Evolutionary conservation across 1,140 invertebrate species (phyloP), one percentile per base, ranked within the genome.

Genomic region (Drosophila bocki): DNA sequence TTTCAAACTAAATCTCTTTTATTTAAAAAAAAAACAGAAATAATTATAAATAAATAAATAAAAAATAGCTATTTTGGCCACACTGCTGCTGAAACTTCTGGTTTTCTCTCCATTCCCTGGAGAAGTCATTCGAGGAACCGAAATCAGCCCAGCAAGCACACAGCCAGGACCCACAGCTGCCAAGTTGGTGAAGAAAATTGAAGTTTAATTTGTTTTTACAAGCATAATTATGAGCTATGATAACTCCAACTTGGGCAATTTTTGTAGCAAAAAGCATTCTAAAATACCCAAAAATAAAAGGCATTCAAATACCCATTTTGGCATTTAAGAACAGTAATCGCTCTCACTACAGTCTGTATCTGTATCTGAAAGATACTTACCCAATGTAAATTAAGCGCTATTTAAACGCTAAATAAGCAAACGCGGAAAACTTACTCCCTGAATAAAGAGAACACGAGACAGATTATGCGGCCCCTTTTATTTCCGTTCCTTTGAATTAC

Each of bases 151-250:
- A 53, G 57, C 47, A 67, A 50, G 56, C 47, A 71, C 58, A 63
- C 62, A 69, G 22, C 22, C 35, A 47, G 51, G 19, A 39, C 57
- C 29, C 7, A 45, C 12, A 22, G 51, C 17, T 22, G n/a, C 17
- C 60, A 44, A 77, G 53, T 53, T 26, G 68, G 19, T 42, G 26
- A 54, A 42, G 42, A 60, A 85, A 90, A 85, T 90, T 71, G 74
- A 72, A 88, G 81, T 85, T 88, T 85, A 84, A 88, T 88, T 90
- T 85, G 62, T 85, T 88, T 87, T 90, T 75, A 85, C 82, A 90
- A 62, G 78, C 59, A 56, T 59, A 64, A 87, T 87, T 87, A 87
- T 71, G 68, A 67, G 58, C 41, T 11, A 39, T 59, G 53, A 68
- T 68, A 19, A 29, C 61, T 58, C 58, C 39, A 61, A 64, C 60